These are phyloP conservation scores for Lepisosteus oculatus DNA, from an alignment of 2,113 vertebrate species.

Conservation along the genomic window DNA sequence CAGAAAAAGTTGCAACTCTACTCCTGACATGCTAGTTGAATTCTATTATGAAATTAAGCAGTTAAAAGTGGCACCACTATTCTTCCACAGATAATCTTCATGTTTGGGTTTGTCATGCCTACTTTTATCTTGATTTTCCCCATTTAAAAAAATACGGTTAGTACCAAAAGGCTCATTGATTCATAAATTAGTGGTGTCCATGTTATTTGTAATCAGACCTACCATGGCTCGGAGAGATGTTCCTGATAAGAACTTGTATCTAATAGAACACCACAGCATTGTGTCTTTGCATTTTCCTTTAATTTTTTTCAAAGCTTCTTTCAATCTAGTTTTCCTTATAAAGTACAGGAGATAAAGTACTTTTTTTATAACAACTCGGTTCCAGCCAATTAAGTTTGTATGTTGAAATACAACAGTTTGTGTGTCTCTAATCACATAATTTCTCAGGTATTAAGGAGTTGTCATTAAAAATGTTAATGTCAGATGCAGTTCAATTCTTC, in stretches of 20 bases:
- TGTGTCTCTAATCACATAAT: no score
- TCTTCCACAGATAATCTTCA: neutral
- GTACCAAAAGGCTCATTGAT: slow-evolving; percentile 16
- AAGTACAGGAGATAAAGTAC: neutral
- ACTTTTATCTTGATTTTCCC: neutral
- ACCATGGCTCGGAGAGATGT: slow-evolving; percentile 6
- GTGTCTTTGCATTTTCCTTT: neutral
- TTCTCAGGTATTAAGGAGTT: no score
- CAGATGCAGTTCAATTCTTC: no score
- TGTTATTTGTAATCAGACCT: neutral
- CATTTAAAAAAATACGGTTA: neutral
- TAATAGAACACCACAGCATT: neutral
- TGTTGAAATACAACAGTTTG: no score
- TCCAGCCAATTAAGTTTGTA: no score
- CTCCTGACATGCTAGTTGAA: neutral
- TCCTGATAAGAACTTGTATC: slow-evolving; percentile 1
- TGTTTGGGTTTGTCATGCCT: neutral
- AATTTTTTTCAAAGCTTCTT: no score
- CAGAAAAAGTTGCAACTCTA: no score
- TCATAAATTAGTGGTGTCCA: neutral
- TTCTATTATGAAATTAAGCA: slow-evolving; percentile 1
- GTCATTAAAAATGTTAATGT: no score
- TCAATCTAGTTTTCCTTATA: neutral
- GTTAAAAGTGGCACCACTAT: slow-evolving; percentile 13
- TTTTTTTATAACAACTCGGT: neutral